These are phyloP conservation scores for Gorsachius magnificus DNA, from an alignment of 2,797 vertebrate species.

Conservation along the genomic window DNA sequence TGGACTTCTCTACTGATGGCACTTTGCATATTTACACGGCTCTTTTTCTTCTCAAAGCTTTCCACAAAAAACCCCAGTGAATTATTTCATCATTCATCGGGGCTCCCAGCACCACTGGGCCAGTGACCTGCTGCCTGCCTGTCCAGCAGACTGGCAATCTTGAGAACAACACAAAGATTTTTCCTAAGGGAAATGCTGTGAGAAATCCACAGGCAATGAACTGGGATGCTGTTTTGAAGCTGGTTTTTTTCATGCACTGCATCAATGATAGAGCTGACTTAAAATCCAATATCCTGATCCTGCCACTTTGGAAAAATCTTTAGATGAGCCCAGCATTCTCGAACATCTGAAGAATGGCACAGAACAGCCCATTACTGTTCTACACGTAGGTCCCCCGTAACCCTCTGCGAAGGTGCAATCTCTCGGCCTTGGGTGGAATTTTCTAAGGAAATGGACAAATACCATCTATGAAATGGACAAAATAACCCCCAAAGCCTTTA, in stretches of 20 bases:
- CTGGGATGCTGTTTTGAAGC: not conserved
- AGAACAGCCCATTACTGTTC: not conserved
- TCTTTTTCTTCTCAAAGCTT: not conserved
- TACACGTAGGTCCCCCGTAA: not conserved
- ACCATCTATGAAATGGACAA: slow-evolving; percentile 18
- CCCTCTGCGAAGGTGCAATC: not conserved
- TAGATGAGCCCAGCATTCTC: not conserved
- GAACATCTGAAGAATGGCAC: not conserved
- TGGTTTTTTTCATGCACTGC: not conserved
- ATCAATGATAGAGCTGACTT: not conserved
- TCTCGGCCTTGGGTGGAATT: slow-evolving; percentile 56
- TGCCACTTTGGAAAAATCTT: not conserved
- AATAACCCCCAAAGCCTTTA: slow-evolving; percentile 25
- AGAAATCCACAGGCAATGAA: slow-evolving; percentile 31
- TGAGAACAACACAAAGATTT: not conserved
- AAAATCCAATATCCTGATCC: not conserved
- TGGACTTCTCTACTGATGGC: not conserved
- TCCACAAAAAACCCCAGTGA: not conserved
- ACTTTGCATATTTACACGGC: not conserved
- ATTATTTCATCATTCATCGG: not conserved
- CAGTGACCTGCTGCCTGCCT: not conserved
- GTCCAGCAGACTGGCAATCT: not conserved
- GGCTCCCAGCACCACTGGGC: not conserved
- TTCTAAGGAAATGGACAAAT: slow-evolving; percentile 30
- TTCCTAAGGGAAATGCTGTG: not conserved